These are phyloP conservation scores for Otis tarda DNA, from an alignment of 2,113 vertebrate genomes.

Conservation along the genomic window DNA sequence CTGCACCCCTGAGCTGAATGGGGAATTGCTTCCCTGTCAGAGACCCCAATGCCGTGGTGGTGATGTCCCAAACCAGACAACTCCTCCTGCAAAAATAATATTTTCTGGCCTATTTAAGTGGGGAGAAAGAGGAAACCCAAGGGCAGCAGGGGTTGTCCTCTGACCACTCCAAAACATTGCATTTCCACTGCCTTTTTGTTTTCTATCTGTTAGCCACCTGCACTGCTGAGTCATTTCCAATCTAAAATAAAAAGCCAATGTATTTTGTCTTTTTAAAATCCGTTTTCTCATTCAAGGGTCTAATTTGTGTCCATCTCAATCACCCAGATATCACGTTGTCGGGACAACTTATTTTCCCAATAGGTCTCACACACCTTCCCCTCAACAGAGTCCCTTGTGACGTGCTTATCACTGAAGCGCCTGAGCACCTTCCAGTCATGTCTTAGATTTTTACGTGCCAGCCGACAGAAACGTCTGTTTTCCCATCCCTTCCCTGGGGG, in stretches of 20 bases:
- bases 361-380: not conserved
- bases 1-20: not conserved
- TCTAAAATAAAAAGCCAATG: not conserved
- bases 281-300: not conserved
- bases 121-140: not conserved
- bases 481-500: not conserved
- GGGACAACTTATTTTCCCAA: not conserved
- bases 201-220: not conserved
- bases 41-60: not conserved
- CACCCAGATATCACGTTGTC: fast-evolving
- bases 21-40: not conserved
- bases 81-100: not conserved
- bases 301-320: not conserved
- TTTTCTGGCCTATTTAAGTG: not conserved
- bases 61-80: not conserved
- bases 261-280: not conserved
- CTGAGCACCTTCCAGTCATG: not conserved
- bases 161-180: not conserved
- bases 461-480: fast-evolving
- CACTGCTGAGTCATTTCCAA: not conserved
- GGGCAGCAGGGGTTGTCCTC: not conserved
- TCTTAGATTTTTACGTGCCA: fast-evolving
- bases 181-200: not conserved
- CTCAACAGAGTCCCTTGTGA: not conserved
- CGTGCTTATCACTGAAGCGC: fast-evolving